These are phyloP conservation scores for Tubulanus polymorphus DNA, from an alignment of 2,888 invertebrate species.

Conservation along the genomic window DNA sequence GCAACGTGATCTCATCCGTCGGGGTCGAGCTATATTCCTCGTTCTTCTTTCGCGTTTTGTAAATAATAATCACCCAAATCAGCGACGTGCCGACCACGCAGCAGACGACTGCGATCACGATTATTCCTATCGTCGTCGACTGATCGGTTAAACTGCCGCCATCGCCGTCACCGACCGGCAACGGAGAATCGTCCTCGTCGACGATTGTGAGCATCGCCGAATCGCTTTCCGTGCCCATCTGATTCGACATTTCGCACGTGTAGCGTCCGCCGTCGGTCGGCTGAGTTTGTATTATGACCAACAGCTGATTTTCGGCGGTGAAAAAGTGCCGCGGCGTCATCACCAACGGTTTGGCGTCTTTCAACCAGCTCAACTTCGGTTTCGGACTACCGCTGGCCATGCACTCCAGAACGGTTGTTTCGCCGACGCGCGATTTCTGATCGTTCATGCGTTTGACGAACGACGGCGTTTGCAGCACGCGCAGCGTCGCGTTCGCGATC, in stretches of 20 bases:
- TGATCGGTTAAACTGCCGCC: constrained; percentile 59
- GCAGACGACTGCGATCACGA: constrained; percentile 84
- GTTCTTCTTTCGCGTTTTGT: constrained; percentile 68
- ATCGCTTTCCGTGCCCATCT: constrained; percentile 72
- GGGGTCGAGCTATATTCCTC: constrained; percentile 48
- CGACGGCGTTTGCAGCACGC: constrained; percentile 70
- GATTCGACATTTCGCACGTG: constrained; percentile 85
- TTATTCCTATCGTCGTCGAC: constrained; percentile 74
- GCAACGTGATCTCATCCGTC: constrained; percentile 26
- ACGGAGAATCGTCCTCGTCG: constrained; percentile 56
- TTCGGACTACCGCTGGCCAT: constrained; percentile 80
- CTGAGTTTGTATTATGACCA: constrained; percentile 79
- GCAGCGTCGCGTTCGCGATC: constrained; percentile 79
- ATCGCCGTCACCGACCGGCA: constrained; percentile 8
- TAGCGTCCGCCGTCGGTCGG: constrained; percentile 78
- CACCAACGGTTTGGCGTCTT: constrained; percentile 71
- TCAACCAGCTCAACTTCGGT: constrained; percentile 76
- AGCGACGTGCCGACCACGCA: constrained; percentile 87
- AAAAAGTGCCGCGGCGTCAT: constrained; percentile 79
- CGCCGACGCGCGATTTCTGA: constrained; percentile 76
- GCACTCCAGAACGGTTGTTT: constrained; percentile 82
- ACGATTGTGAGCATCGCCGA: constrained; percentile 69
- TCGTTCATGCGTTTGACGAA: constrained; percentile 77
- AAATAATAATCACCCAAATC: constrained; percentile 87
- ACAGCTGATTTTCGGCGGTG: constrained; percentile 78